phyloP scores from a whole-genome alignment of 1,140 invertebrate species.

The Tetraneura akinire region DNA sequence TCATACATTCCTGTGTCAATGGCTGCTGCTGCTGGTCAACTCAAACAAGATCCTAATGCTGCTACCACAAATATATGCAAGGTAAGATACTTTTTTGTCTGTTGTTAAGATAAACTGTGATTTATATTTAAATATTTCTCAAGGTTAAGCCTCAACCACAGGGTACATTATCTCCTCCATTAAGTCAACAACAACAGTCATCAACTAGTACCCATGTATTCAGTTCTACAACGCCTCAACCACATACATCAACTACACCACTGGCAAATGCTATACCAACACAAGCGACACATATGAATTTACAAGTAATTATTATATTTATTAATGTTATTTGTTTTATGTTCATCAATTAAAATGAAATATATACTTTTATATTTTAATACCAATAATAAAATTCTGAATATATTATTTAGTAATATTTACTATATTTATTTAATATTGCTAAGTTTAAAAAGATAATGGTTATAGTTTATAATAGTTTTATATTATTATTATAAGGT shows the following conservation, averaged over 20 bases:
- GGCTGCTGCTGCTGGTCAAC: slow-evolving; percentile 40
- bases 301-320: slow-evolving; percentile 42
- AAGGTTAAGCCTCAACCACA: slow-evolving; percentile 51
- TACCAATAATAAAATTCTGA: too few species aligned
- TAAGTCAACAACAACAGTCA: slow-evolving; percentile 40
- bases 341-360: too few species aligned
- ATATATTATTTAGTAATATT: too few species aligned
- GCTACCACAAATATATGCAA: slow-evolving; percentile 50
- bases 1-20: slow-evolving; percentile 46
- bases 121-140: slow-evolving; percentile 48
- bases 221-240: slow-evolving; percentile 46
- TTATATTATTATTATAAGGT: too few species aligned
- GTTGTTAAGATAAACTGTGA: slow-evolving; percentile 19
- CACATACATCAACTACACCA: slow-evolving; percentile 38
- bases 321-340: too few species aligned
- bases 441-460: neutral
- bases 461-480: too few species aligned
- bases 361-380: too few species aligned
- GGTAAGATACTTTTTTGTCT: slow-evolving; percentile 43
- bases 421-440: neutral
- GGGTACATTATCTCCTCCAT: slow-evolving; percentile 43
- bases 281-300: slow-evolving; percentile 45
- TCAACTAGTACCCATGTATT: slow-evolving; percentile 40
- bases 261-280: slow-evolving; percentile 46
- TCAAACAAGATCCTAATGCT: slow-evolving; percentile 47